These are phyloP conservation scores for Marisa cornuarietis DNA, from an alignment of 1,140 invertebrate genomes.

Conservation along the genomic window DNA sequence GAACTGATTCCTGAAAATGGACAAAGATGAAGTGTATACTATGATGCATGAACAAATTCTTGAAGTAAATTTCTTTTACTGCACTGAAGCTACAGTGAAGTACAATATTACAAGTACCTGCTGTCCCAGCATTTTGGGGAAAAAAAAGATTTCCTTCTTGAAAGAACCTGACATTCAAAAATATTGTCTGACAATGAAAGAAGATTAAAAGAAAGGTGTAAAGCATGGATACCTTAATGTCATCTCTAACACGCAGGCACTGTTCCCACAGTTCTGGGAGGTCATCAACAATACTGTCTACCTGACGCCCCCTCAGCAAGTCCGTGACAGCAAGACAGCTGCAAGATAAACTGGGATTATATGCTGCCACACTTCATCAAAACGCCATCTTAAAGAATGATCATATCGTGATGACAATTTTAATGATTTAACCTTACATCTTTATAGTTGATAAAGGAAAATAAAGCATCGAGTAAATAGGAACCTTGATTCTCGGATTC, in stretches of 20 bases:
- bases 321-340: constrained; percentile 85
- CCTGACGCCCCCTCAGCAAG: constrained; percentile 73
- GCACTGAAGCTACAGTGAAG: too few relatives aligned
- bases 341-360: neutral
- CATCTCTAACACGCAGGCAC: constrained; percentile 90
- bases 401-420: constrained; percentile 8
- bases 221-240: constrained; percentile 79
- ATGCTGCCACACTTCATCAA: too few relatives aligned
- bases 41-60: too few relatives aligned
- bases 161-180: too few relatives aligned
- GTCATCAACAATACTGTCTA: constrained; percentile 67
- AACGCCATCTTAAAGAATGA: too few relatives aligned
- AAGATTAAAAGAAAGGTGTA: neutral
- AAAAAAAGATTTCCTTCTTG: too few relatives aligned
- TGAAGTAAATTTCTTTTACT: too few relatives aligned
- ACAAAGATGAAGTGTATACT: neutral
- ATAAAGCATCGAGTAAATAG: neutral
- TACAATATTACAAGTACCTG: too few relatives aligned
- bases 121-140: too few relatives aligned
- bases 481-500: constrained; percentile 85
- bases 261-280: constrained; percentile 82
- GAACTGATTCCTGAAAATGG: constrained; percentile 71
- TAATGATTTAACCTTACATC: neutral
- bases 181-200: too few relatives aligned
- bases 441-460: too few relatives aligned